Evolutionary conservation across 2,113 vertebrate genomes (phyloP).

Genomic region (Propithecus coquereli): DNA sequence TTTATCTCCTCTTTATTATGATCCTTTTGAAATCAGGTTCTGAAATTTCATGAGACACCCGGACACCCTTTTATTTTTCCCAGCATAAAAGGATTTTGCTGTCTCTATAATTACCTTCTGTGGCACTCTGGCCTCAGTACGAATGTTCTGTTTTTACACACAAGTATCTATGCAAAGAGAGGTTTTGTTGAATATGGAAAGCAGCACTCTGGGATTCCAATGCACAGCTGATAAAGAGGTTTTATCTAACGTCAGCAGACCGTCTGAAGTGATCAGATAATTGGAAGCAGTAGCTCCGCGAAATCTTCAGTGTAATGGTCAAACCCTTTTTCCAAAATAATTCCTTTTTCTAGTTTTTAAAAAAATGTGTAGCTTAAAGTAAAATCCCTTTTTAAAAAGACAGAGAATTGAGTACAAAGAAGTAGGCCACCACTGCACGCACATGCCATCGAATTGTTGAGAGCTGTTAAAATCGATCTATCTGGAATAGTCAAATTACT

Average conservation of each 20-base stretch:
- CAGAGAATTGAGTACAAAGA: background rate
- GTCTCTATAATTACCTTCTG: background rate
- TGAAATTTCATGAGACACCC: background rate
- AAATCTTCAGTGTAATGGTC: background rate
- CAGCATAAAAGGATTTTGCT: background rate
- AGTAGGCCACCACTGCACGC: background rate
- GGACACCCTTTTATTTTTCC: conserved; percentile 49
- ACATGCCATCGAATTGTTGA: background rate
- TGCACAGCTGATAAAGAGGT: conserved; percentile 58
- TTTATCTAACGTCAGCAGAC: conserved; percentile 54
- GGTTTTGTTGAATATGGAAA: conserved; percentile 65
- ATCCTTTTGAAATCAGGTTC: conserved; percentile 41
- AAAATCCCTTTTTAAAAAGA: conserved; percentile 1
- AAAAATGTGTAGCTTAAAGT: background rate
- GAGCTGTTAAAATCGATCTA: background rate
- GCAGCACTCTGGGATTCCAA: conserved; percentile 26
- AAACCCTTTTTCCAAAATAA: conserved; percentile 11
- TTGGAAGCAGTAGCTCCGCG: conserved; percentile 5
- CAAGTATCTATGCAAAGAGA: conserved; percentile 57
- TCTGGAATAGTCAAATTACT: conserved; percentile 10
- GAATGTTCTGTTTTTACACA: conserved; percentile 36
- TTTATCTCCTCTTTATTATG: conserved; percentile 34
- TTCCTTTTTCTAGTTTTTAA: conserved; percentile 31
- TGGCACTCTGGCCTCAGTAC: background rate
- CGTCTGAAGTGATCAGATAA: conserved; percentile 59